A percentile compares a stretch with the other conserved stretches of the same genome.
phyloP scores from a whole-genome alignment of 2,888 invertebrate genomes.

The Trachelus troglodyta region DNA sequence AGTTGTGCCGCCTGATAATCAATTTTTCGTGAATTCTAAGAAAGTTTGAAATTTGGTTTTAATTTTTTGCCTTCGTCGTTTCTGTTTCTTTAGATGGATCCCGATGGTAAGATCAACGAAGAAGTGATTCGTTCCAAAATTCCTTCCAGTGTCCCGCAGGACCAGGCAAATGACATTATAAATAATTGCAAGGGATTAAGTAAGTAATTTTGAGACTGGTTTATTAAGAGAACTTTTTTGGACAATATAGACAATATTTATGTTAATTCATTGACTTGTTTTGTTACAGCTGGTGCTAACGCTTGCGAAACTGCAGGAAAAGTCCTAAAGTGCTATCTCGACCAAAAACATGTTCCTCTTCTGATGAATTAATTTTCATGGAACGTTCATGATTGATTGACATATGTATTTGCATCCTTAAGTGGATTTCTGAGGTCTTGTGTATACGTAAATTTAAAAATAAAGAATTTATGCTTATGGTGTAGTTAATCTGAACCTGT shows the following conservation, averaged over 20 bases:
- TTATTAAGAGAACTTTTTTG: neutral
- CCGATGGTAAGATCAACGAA: conserved; percentile 45
- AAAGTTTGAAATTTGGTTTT: neutral
- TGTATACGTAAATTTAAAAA: neutral
- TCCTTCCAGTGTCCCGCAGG: conserved; percentile 33
- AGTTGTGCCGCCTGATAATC: conserved; percentile 26
- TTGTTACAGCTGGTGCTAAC: conserved; percentile 23
- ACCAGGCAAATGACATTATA: conserved; percentile 40
- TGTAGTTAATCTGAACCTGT: neutral
- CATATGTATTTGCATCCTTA: neutral
- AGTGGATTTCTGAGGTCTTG: neutral
- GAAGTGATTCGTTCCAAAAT: conserved; percentile 40
- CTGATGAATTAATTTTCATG: neutral
- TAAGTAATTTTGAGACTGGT: conserved; percentile 25
- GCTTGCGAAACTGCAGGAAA: conserved; percentile 27
- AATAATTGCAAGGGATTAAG: conserved; percentile 40
- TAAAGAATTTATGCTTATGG: neutral
- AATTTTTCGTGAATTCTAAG: neutral
- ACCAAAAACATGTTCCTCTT: conserved; percentile 13
- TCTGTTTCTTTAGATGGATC: conserved; percentile 36
- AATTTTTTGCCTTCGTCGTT: neutral
- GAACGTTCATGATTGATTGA: neutral
- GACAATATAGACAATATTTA: conserved; percentile 8
- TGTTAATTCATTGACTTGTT: neutral
- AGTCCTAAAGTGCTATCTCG: conserved; percentile 32